These are phyloP conservation scores for Mugil cephalus DNA, from an alignment of 2,113 vertebrate genomes.

Conservation along the genomic window DNA sequence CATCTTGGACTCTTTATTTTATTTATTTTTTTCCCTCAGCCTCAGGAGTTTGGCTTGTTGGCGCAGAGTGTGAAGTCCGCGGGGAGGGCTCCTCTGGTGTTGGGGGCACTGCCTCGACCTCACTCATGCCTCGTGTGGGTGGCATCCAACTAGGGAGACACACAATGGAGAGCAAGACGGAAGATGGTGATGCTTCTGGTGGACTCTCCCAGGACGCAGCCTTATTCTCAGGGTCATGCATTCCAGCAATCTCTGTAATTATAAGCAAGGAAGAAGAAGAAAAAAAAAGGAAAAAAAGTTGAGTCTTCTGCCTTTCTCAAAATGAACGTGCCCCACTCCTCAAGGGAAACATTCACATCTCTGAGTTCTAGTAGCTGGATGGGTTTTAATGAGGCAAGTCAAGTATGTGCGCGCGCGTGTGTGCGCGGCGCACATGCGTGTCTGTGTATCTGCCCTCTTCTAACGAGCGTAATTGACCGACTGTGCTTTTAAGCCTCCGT, in stretches of 20 bases:
- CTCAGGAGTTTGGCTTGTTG: constrained; percentile 81
- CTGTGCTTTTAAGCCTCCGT: constrained; percentile 73
- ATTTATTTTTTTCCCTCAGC: constrained; percentile 69
- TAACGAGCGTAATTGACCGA: constrained; percentile 84
- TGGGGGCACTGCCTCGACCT: constrained; percentile 80
- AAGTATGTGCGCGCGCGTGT: constrained; percentile 60
- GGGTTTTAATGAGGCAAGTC: constrained; percentile 86
- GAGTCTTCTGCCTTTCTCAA: constrained; percentile 80
- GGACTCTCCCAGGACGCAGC: constrained; percentile 80
- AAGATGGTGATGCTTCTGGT: constrained; percentile 78
- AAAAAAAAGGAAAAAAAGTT: constrained; percentile 53
- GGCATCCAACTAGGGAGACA: constrained; percentile 77
- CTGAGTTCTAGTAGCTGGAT: constrained; percentile 83
- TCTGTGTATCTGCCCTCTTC: constrained; percentile 77
- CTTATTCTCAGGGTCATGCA: constrained; percentile 86
- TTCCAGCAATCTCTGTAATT: constrained; percentile 85
- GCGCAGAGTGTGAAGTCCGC: constrained; percentile 73
- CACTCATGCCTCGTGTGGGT: constrained; percentile 83
- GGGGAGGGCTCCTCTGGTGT: constrained; percentile 74
- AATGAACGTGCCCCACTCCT: constrained; percentile 80
- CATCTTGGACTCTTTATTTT: constrained; percentile 65
- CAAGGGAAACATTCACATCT: constrained; percentile 84
- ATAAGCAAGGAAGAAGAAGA: constrained; percentile 76
- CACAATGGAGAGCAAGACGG: constrained; percentile 76
- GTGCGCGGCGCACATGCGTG: constrained; percentile 62